Base-by-base conservation (phyloP, 2,797 vertebrate species). In the Mormyrops attenuatus region DNA sequence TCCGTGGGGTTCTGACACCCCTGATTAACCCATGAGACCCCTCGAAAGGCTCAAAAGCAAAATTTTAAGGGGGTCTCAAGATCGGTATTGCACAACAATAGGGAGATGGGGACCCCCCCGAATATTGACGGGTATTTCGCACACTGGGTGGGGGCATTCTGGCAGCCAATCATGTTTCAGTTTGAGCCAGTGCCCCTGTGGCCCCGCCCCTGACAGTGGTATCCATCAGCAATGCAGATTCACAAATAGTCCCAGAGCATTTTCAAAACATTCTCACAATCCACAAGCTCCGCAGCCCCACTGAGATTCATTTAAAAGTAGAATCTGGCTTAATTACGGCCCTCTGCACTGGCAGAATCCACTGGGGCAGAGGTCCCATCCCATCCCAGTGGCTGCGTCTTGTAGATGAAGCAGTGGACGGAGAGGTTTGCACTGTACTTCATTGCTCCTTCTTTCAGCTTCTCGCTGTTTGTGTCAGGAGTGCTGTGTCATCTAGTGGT, bases 221-320 rank as follows among this genome's bases (percentile, higher is more conserved):
- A 26, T 85, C 82, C 44, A 17, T 47, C 82, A n/a, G 9, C 47
- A n/a, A 22, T 85, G 8, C 82, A 50, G 41, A 47, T 50, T 50
- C 13, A 44, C 20, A 47, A 4, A 30, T 26, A 41, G 22, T 82
- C 41, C 34, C 77, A 82, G 17, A 47, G 5, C 34, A 17, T 47
- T 82, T n/a, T 82, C 73, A 41, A 34, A 80, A 44, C 73, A 44
- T 80, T 80, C 73, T 80, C 77, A 82, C 77, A 41, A 47, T 82
- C 77, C 41, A 41, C 6, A 41, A 82, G 22, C 34, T 15, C 20
- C 17, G 5, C 34, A 9, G 41, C 41, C 34, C 17, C 34, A 38
- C 17, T 20, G 41, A 82, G 77, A 38, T 7, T n/a, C 41, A 47
- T 47, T 82, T 82, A 82, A 47, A 44, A 44, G 38, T 41, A 9